These are phyloP conservation scores for Plagodis dolabraria DNA, from an alignment of 2,888 invertebrate species.

Conservation along the genomic window DNA sequence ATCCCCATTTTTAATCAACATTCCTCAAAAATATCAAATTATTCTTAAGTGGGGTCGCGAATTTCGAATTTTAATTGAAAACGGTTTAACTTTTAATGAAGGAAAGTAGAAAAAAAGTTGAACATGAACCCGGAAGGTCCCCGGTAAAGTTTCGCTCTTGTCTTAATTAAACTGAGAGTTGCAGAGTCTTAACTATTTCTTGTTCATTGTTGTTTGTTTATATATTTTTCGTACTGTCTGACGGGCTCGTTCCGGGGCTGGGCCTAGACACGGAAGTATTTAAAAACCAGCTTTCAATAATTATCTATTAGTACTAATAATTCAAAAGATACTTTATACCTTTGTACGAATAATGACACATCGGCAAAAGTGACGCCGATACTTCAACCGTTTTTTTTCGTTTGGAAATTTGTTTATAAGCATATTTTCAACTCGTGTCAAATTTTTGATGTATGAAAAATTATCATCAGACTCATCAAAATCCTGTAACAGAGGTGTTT, in stretches of 20 bases:
- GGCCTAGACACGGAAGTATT: too few species aligned
- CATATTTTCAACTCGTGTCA: too few species aligned
- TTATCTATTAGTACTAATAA: too few species aligned
- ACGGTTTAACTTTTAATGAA: conserved; percentile 69
- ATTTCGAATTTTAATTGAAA: conserved; percentile 67
- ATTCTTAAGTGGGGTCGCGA: conserved; percentile 36
- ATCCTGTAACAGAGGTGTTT: too few species aligned
- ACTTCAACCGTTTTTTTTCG: too few species aligned
- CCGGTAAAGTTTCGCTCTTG: conserved; percentile 40
- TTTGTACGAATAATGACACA: too few species aligned
- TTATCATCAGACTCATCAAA: too few species aligned
- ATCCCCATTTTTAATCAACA: conserved; percentile 36
- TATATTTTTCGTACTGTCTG: conserved; percentile 30
- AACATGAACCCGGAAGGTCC: conserved; percentile 42
- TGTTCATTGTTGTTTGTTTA: conserved; percentile 55
- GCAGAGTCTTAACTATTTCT: conserved; percentile 51
- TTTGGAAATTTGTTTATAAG: too few species aligned
- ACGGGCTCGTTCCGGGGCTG: background rate
- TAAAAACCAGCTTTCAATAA: too few species aligned
- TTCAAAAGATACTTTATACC: too few species aligned
- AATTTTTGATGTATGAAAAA: too few species aligned
- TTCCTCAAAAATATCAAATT: conserved; percentile 38
- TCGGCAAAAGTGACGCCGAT: too few species aligned
- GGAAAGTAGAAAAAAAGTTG: conserved; percentile 55
- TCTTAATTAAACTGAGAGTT: conserved; percentile 57